Evolutionary conservation across 1,140 invertebrate species (phyloP).

Genomic region (Cataglyphis hispanica): DNA sequence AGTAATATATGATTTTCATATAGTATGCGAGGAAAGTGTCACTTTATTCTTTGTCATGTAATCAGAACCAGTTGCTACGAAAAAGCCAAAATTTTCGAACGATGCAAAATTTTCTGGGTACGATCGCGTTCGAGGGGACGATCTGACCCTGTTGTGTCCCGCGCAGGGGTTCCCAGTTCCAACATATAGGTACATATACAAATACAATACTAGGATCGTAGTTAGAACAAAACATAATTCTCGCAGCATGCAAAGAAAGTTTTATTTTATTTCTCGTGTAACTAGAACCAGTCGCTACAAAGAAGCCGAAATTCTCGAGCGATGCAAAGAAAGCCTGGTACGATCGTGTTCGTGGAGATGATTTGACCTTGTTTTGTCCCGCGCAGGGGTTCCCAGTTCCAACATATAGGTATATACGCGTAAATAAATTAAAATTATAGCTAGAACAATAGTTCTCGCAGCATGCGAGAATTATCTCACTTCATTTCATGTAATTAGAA

Average conservation of each 20-base stretch:
- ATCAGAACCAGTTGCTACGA: conserved; percentile 89
- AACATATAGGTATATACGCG: conserved; percentile 84
- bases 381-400: conserved; percentile 92
- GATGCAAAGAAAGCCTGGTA: conserved; percentile 85
- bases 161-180: conserved; percentile 91
- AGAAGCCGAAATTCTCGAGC: conserved; percentile 88
- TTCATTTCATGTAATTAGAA: conserved; percentile 82
- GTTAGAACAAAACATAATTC: neutral
- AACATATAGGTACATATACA: conserved; percentile 83
- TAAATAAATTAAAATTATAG: conserved; percentile 49
- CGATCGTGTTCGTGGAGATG: conserved; percentile 78
- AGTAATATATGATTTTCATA: neutral
- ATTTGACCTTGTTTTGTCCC: conserved; percentile 85
- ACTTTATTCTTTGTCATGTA: conserved; percentile 20
- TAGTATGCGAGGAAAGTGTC: neutral
- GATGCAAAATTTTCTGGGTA: conserved; percentile 85
- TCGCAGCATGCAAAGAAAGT: conserved; percentile 15
- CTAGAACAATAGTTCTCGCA: neutral
- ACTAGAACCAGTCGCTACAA: conserved; percentile 89
- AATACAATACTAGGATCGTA: neutral
- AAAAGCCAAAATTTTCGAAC: conserved; percentile 88
- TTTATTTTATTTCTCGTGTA: conserved; percentile 16
- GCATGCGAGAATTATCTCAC: neutral
- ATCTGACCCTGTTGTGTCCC: conserved; percentile 85
- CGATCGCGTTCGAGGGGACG: conserved; percentile 74